Conservation (phyloP, 2,113 vertebrate species). For the Paramormyrops kingsleyae region DNA sequence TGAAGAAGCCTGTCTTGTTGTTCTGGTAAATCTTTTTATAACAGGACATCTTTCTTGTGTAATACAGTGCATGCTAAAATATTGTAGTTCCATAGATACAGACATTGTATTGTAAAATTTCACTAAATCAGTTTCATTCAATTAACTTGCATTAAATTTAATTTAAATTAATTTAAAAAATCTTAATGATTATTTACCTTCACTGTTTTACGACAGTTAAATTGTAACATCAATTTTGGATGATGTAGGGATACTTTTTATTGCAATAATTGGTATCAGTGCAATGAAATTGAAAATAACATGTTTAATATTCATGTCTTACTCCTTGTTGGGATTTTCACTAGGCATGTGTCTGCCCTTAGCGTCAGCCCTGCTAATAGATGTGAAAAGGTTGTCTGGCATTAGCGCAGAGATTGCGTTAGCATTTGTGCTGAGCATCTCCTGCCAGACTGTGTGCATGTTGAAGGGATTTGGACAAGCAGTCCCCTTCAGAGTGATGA, state of each 20-base stretch:
- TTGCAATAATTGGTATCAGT: background rate
- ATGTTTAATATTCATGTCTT: conserved; percentile 58
- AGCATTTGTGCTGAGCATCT: conserved; percentile 93
- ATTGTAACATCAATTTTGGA: background rate
- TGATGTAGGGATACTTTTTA: background rate
- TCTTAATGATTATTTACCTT: background rate
- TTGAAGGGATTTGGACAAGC: conserved; percentile 92
- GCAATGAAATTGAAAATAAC: conserved; percentile 47
- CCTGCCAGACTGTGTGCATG: conserved; percentile 89
- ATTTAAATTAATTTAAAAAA: background rate
- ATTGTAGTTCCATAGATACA: background rate
- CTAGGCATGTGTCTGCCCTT: conserved; percentile 59
- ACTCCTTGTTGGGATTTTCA: conserved; percentile 56
- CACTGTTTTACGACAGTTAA: background rate
- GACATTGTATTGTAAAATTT: background rate
- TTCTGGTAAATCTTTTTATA: conserved; percentile 48
- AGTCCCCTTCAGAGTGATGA: conserved; percentile 99
- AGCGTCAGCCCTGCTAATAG: conserved; percentile 77
- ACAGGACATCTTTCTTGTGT: conserved; percentile 13
- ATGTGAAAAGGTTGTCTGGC: conserved; percentile 93
- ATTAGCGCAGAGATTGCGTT: conserved; percentile 92
- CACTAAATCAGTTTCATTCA: background rate
- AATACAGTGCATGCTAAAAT: background rate
- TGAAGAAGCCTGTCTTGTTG: conserved; percentile 62
- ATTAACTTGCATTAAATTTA: background rate